Evolutionary conservation across 2,888 invertebrate species (phyloP), one percentile per base, ranked within the genome.

Genomic region (Ephialtes manifestator): DNA sequence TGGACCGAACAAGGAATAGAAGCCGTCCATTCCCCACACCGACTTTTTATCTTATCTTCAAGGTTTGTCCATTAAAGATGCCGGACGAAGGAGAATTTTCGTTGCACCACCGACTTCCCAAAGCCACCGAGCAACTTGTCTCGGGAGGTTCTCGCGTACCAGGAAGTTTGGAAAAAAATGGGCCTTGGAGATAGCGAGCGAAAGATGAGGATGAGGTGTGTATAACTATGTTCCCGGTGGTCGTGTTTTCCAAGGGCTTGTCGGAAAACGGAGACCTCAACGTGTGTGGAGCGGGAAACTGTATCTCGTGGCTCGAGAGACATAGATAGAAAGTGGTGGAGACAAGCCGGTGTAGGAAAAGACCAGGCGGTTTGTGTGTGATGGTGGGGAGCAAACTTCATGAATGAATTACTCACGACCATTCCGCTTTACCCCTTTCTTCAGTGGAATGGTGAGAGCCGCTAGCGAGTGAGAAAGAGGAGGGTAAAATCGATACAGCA

Each of bases 381-480:
- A 75, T 35, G 75, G 75, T 35, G 46, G 81, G 65, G 48, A 48
- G 60, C 67, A 72, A 81, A 81, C 78, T 84, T 68, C 31, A 78
- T 84, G 84, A 84, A 84, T 84, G 72, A 84, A 78, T 84, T 84
- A 84, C 68, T 75, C 39, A 77, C 53, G 75, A 68, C 75, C 58
- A 46, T 77, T 78, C 63, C 78, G 20, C 53, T 74, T 74, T 39
- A 43, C 74, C 63, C 70, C 68, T 24, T 84, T 70, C 39, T 76
- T 67, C 63, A 60, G 48, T 76, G 53, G 35, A 67, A 80, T 78
- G 55, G 67, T 48, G 46, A 28, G 46, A 24, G 65, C 35, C 51
- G 70, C 51, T 58, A 68, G 31, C 7, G 35, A 55, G 35, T 15
- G 11, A 28, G 18, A 15, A 39, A 46, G 46, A 51, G 20, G 24